Percentiles rank a stretch among this genome's conserved stretches.
phyloP scores from a whole-genome alignment of 2,888 invertebrate species.

The Lasius fuliginosus region DNA sequence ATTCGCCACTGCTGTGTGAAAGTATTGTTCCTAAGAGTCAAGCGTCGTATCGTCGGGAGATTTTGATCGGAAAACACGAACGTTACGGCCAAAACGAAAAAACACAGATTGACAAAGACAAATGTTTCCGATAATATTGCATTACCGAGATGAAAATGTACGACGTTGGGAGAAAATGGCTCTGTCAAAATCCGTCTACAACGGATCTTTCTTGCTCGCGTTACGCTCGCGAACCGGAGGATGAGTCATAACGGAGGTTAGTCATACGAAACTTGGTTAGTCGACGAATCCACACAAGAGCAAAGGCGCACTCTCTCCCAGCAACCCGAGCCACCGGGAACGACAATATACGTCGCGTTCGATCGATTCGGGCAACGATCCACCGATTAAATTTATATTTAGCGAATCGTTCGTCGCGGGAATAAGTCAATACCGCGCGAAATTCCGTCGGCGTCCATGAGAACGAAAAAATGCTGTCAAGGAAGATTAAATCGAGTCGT shows the following conservation, averaged over 20 bases:
- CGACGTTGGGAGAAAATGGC: conserved; percentile 11
- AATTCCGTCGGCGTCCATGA: conserved; percentile 9
- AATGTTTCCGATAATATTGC: conserved; percentile 18
- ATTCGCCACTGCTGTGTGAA: conserved; percentile 57
- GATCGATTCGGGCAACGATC: conserved; percentile 70
- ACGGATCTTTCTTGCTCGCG: conserved; percentile 48
- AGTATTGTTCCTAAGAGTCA: background rate
- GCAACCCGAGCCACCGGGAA: conserved; percentile 68
- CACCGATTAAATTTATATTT: conserved; percentile 61
- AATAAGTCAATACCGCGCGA: conserved; percentile 20
- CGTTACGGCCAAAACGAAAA: background rate
- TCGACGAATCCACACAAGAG: conserved; percentile 83
- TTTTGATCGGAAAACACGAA: background rate
- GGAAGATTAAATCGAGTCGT: conserved; percentile 57
- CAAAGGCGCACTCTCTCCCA: conserved; percentile 79
- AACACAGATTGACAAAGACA: conserved; percentile 22
- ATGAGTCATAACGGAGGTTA: conserved; percentile 78
- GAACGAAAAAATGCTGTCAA: conserved; percentile 36
- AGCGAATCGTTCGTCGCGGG: conserved; percentile 30
- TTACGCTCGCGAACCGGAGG: conserved; percentile 35
- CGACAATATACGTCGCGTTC: conserved; percentile 51
- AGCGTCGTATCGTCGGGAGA: background rate
- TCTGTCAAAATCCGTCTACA: conserved; percentile 39
- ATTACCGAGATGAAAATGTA: conserved; percentile 29
- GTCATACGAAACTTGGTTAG: conserved; percentile 82